Evolutionary conservation across 2,113 vertebrate species (phyloP).

Genomic region (Empidonax alnorum): DNA sequence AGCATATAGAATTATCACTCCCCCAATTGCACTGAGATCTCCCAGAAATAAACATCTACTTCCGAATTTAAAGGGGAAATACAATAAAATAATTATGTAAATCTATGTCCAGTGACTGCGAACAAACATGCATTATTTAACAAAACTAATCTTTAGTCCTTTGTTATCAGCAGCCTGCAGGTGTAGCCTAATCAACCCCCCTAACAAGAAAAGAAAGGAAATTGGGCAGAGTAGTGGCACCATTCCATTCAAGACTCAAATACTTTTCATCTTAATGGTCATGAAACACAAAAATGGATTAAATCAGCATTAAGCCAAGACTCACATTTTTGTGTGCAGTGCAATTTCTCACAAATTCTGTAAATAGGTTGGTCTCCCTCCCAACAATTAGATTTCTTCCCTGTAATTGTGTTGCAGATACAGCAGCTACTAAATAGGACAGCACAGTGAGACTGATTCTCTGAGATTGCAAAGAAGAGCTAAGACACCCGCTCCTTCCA

Average conservation of each 20-base stretch:
- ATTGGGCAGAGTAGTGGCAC: background rate
- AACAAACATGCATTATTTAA: background rate
- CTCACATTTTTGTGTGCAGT: background rate
- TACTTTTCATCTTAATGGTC: background rate
- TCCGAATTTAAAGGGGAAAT: constrained; percentile 6
- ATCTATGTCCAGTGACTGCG: background rate
- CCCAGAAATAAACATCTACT: background rate
- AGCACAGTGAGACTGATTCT: background rate
- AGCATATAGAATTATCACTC: background rate
- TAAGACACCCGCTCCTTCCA: background rate
- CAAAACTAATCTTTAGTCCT: background rate
- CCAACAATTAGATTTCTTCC: background rate
- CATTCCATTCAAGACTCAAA: background rate
- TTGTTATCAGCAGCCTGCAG: background rate
- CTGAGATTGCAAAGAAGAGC: background rate
- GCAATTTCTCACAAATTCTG: background rate
- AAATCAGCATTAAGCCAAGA: background rate
- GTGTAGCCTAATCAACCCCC: background rate
- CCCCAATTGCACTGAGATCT: background rate
- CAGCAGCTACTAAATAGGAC: background rate
- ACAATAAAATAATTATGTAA: background rate
- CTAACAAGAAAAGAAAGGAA: background rate
- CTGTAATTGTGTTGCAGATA: background rate
- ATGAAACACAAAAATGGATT: background rate
- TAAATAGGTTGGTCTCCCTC: background rate